These are phyloP conservation scores for Hephaestus fuliginosus DNA, from an alignment of 2,797 vertebrate species.

Conservation along the genomic window DNA sequence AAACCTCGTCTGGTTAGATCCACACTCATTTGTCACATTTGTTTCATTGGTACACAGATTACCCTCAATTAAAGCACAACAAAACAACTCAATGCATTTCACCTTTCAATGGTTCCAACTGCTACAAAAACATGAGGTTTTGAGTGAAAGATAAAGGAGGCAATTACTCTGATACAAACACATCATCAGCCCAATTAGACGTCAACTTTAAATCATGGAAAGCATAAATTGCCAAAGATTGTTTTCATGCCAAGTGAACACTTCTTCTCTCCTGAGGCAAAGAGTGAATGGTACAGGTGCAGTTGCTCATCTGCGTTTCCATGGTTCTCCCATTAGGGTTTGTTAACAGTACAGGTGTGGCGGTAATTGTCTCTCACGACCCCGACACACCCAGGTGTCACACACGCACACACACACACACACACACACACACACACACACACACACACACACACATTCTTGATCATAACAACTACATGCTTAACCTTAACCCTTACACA, in stretches of 20 bases:
- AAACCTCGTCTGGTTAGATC: slow-evolving; percentile 39
- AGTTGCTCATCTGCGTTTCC: slow-evolving; percentile 77
- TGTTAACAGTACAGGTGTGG: slow-evolving; percentile 83
- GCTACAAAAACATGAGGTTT: slow-evolving; percentile 43
- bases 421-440: slow-evolving; percentile 30
- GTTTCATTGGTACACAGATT: slow-evolving; percentile 59
- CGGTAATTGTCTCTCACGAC: slow-evolving; percentile 75
- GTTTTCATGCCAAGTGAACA: slow-evolving; percentile 67
- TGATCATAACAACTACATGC: slow-evolving; percentile 8
- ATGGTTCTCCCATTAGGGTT: slow-evolving; percentile 80
- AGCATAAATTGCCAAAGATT: slow-evolving; percentile 64
- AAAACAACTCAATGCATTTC: slow-evolving; percentile 52
- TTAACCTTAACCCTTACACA: background rate
- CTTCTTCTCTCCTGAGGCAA: slow-evolving; percentile 58
- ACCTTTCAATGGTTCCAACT: slow-evolving; percentile 42
- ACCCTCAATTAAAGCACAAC: slow-evolving; percentile 58
- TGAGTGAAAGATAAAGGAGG: slow-evolving; percentile 65
- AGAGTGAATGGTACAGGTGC: slow-evolving; percentile 75
- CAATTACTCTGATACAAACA: slow-evolving; percentile 68
- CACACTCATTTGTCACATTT: slow-evolving; percentile 61
- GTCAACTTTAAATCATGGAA: slow-evolving; percentile 55
- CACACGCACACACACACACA: slow-evolving; percentile 5
- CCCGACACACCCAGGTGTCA: slow-evolving; percentile 57
- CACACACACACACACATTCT: slow-evolving; percentile 12
- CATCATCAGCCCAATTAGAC: slow-evolving; percentile 72